Conservation (phyloP, 1,140 invertebrate species). For the Euura saliciscinereae region DNA sequence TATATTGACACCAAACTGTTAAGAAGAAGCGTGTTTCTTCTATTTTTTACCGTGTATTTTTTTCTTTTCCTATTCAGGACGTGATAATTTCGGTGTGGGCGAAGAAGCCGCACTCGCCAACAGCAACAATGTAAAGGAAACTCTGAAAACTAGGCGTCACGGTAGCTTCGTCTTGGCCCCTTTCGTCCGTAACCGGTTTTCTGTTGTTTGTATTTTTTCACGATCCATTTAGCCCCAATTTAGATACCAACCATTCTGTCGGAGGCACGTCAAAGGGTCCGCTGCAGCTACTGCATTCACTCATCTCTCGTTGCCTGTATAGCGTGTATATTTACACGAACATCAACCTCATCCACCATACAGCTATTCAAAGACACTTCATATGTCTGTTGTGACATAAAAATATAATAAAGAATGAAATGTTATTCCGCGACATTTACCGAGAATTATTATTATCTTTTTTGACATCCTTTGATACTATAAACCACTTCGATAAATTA, state of each 20-base stretch:
- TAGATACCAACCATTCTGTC: background rate
- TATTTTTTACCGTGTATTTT: too few relatives aligned
- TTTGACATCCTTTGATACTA: too few relatives aligned
- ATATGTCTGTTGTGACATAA: too few relatives aligned
- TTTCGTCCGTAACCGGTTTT: background rate
- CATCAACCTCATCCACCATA: too few relatives aligned
- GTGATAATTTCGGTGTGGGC: background rate
- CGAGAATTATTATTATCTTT: too few relatives aligned
- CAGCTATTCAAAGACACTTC: too few relatives aligned
- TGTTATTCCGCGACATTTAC: too few relatives aligned
- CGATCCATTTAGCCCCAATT: background rate
- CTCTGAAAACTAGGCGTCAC: background rate
- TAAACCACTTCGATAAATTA: too few relatives aligned
- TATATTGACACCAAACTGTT: background rate
- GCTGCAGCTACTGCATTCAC: background rate
- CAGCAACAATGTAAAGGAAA: background rate
- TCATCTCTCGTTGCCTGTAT: background rate
- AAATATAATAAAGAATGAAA: too few relatives aligned
- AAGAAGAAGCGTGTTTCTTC: background rate
- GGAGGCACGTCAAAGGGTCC: background rate
- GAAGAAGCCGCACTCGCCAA: background rate
- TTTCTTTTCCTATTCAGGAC: background rate
- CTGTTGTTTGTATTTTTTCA: slow-evolving; percentile 1
- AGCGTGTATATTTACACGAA: too few relatives aligned
- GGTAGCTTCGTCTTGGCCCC: background rate